phyloP scores from a whole-genome alignment of 2,797 vertebrate genomes.

The Salmo trutta region DNA sequence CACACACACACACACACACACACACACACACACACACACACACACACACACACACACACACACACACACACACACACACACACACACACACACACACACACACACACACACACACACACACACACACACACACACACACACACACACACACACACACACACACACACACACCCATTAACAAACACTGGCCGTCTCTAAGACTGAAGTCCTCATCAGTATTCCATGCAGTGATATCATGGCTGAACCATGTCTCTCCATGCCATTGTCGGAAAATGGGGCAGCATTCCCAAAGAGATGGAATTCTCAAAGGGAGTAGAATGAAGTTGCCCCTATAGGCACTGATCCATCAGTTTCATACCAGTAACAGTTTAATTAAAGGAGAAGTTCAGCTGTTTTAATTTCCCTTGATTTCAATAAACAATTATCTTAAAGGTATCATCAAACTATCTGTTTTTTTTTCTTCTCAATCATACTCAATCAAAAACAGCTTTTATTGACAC shows the following conservation, averaged over 20 bases:
- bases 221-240: constrained; percentile 43
- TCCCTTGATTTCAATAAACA: neutral
- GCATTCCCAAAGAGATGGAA: constrained; percentile 13
- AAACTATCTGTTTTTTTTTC: neutral
- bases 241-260: constrained; percentile 15
- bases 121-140: too few species aligned
- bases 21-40: too few species aligned
- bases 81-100: neutral
- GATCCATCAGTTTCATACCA: neutral
- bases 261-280: neutral
- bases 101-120: too few species aligned
- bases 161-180: neutral
- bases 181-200: neutral
- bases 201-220: constrained; percentile 27
- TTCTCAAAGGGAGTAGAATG: neutral
- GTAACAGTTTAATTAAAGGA: neutral
- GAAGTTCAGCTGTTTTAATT: neutral
- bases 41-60: neutral
- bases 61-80: neutral
- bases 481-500: neutral
- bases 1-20: neutral
- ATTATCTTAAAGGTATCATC: neutral
- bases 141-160: neutral
- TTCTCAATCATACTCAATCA: neutral
- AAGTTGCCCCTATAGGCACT: neutral